phyloP scores from a whole-genome alignment of 2,888 invertebrate species.

The Luperina nickerlii region DNA sequence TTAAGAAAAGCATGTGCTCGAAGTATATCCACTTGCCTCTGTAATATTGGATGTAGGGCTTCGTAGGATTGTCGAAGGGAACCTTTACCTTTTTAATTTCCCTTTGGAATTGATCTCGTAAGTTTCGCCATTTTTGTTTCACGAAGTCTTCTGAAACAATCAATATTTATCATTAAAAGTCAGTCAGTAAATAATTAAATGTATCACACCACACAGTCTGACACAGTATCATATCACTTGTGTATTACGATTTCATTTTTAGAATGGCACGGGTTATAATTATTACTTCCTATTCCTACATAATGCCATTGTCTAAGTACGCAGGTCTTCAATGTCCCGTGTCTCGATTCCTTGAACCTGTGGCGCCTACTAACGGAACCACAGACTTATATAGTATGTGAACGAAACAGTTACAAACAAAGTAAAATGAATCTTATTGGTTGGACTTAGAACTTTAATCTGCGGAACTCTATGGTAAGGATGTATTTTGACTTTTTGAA shows the following conservation, averaged over 20 bases:
- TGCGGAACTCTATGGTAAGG: background rate
- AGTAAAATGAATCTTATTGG: background rate
- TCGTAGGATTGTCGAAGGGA: conserved; percentile 44
- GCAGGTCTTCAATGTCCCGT: background rate
- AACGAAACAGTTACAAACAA: background rate
- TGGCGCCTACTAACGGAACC: too few species aligned
- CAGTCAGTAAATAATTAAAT: too few species aligned
- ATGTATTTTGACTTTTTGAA: background rate
- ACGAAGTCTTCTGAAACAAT: conserved; percentile 64
- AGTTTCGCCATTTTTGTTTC: conserved; percentile 69
- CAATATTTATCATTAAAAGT: background rate
- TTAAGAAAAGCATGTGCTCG: conserved; percentile 63
- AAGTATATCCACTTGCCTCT: conserved; percentile 69
- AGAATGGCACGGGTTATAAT: background rate
- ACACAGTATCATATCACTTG: too few species aligned
- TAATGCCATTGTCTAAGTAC: background rate
- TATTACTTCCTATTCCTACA: background rate
- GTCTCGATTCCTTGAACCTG: background rate
- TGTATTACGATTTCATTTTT: background rate
- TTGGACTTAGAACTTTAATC: background rate
- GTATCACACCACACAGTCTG: background rate
- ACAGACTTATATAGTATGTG: too few species aligned
- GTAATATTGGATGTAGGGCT: conserved; percentile 61
- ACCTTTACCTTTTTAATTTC: conserved; percentile 59
- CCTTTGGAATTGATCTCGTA: conserved; percentile 67